These are phyloP conservation scores for Caligus rogercresseyi DNA, from an alignment of 1,140 invertebrate genomes.

Conservation along the genomic window DNA sequence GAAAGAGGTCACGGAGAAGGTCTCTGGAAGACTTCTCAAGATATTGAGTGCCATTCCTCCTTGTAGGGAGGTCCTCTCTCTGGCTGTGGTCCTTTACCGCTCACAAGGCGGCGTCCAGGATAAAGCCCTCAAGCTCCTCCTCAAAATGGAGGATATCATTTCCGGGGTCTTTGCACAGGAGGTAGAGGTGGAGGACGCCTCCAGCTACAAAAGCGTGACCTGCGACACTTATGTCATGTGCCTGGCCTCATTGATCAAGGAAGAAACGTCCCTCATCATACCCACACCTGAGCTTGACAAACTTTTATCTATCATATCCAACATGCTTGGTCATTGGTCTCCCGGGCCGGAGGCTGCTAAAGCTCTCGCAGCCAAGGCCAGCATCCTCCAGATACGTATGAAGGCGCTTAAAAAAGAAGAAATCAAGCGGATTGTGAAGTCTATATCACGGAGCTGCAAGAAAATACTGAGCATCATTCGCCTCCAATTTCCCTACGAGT, in stretches of 20 bases:
- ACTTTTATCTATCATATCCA: background rate
- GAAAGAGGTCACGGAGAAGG: background rate
- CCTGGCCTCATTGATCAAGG: background rate
- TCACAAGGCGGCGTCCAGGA: background rate
- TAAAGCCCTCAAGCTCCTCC: background rate
- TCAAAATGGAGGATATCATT: background rate
- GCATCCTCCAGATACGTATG: background rate
- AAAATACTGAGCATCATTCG: background rate
- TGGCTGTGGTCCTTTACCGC: background rate
- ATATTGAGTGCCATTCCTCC: background rate
- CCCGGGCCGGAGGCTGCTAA: background rate
- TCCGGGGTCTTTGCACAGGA: background rate
- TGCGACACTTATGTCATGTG: background rate
- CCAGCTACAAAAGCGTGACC: background rate
- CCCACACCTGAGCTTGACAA: background rate
- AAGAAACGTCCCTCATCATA: background rate
- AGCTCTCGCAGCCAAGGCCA: background rate
- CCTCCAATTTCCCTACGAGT: background rate
- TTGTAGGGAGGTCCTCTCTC: background rate
- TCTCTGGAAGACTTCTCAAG: background rate
- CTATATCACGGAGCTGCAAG: background rate
- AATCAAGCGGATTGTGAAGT: background rate
- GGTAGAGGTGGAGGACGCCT: background rate
- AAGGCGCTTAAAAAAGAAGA: background rate
- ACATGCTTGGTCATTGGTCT: background rate